phyloP scores from a whole-genome alignment of 2,113 vertebrate genomes.

The Elephas maximus region DNA sequence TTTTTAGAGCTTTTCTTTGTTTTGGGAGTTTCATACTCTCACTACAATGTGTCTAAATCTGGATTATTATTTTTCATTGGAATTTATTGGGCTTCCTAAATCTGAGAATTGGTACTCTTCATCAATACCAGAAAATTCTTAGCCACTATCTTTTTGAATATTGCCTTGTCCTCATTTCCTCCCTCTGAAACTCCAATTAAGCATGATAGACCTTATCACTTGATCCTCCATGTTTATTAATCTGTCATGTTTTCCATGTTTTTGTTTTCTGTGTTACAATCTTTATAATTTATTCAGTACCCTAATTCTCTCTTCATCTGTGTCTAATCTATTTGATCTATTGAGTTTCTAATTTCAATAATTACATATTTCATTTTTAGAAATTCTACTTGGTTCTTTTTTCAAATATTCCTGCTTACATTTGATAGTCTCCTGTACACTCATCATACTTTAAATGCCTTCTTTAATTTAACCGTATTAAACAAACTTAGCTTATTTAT shows the following conservation, averaged over 20 bases:
- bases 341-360: not conserved
- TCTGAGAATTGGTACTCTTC: not conserved
- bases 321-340: not conserved
- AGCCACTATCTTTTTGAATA: not conserved
- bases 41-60: not conserved
- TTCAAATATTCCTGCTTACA: not conserved
- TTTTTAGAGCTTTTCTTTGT: not conserved
- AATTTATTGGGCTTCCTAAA: not conserved
- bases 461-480: not conserved
- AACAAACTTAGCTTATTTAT: not conserved
- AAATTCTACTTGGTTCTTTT: slow-evolving; percentile 12
- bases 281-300: not conserved
- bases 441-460: not conserved
- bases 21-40: not conserved
- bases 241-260: not conserved
- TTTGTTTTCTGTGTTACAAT: not conserved
- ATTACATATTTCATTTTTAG: not conserved
- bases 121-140: not conserved
- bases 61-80: not conserved
- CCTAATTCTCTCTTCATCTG: not conserved
- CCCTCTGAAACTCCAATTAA: not conserved
- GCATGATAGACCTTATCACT: not conserved
- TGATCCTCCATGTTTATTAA: not conserved
- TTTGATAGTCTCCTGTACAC: not conserved
- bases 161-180: not conserved